Base-by-base conservation (phyloP, 1,140 invertebrate genomes). In the Cecropterus lyciades region DNA sequence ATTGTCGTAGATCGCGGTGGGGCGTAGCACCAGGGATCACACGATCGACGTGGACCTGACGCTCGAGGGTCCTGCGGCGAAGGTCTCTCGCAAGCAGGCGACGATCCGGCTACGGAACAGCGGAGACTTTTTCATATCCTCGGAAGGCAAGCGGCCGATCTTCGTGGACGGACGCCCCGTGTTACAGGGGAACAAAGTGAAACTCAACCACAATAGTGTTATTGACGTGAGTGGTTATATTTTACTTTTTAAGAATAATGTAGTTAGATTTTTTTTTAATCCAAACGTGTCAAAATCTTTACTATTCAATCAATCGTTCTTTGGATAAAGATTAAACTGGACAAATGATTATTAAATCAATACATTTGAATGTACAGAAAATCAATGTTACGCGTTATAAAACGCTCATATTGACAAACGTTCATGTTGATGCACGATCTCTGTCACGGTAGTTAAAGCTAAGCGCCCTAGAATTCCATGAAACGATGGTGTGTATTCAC, bases 61-160 rank as follows among this genome's bases (percentile, higher is more conserved):
- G 0, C 92, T 99, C 5, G 99, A 99, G 93, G 99, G 98, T 0
- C 95, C 97, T 20, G 95, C 96, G 0, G 95, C 95, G 75, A 98
- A 98, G 93, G 95, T 98, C 20, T 98, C 97, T 0, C 93, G 97
- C 40, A 93, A 95, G 65, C 97, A 99, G 91, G 98, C 96, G 9
- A 96, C 97, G 0, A 98, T 99, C 65, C 96, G 98, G 55, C 93
- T 99, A 49, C 93, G 97, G 63, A 97, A 97, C 84, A 98, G 96
- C 77, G 98, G 98, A 0, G 98, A 99, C 81, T 99, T 99, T 88
- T 97, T 97, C 76, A 93, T 99, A 62, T 95, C 96, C 3, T 99
- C 99, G 65, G 97, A 99, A 87, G 98, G 98, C n/a, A 99, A 99
- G 82, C 89, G 98, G 69, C 96, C 98, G 0, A 97, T 99, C 71